Evolutionary conservation across 1,140 invertebrate genomes (phyloP), one percentile per base, ranked within the genome.

Genomic region (Augochlora pura): DNA sequence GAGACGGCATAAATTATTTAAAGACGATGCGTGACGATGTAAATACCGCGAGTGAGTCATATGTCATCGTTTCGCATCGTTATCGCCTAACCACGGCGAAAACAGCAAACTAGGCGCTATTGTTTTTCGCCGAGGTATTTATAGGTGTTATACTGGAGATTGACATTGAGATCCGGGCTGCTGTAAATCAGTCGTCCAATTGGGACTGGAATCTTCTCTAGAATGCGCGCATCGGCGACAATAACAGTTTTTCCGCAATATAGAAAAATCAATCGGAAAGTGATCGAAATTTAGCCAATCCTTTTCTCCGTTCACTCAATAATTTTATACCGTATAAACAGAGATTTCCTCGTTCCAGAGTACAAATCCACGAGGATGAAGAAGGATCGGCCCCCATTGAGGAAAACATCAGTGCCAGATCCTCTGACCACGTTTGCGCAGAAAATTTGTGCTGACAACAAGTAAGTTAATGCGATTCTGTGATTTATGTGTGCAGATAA

Each of bases 11-110:
- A 32, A 54, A 25, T 79, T 78, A 60, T 77, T 32, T 59, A 57
- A 75, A 85, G 73, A 81, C 71, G 32, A 32, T 32, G 77, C 49
- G 73, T 46, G n/a, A 10, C 38, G 42, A 52, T 21, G 52, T 59
- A 85, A 85, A 85, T 39, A 78, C 59, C 68, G 67, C 38, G 7
- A 23, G 32, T 79, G 79, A 85, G 75, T 85, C 74, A 69, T 80
- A 70, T n/a, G 46, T 52, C 7, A 21, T 52, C 49, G 49, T 39
- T 67, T 18, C 49, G 59, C 54, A 38, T n/a, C 46, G 79, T 86
- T 85, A 86, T 86, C 84, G 63, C 67, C 6, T 54, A 21, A 81
- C 63, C 80, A 62, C 57, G 65, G 49, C 0, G 25, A 21, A 49
- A 75, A 62, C 64, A 80, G 57, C 52, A 68, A 81, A 65, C 77